These are phyloP conservation scores for Oreochromis aureus DNA, from an alignment of 2,113 vertebrate genomes.

Conservation along the genomic window DNA sequence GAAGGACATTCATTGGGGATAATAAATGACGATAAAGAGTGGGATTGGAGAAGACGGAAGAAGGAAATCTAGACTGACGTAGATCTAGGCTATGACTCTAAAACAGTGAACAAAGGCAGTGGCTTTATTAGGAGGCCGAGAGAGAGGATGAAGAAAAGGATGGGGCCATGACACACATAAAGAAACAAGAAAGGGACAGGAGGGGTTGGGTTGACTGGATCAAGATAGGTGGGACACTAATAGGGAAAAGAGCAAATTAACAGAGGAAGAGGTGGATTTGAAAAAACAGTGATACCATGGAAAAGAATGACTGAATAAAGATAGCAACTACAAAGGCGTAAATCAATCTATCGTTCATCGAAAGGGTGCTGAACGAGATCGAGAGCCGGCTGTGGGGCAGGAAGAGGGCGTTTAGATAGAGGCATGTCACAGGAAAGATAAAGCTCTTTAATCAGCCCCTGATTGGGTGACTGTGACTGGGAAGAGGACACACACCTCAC, in stretches of 20 bases:
- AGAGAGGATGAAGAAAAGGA: background rate
- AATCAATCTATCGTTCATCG: background rate
- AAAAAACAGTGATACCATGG: constrained; percentile 10
- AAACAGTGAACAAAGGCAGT: constrained; percentile 40
- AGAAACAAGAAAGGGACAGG: background rate
- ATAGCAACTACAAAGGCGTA: constrained; percentile 6
- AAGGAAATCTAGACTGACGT: constrained; percentile 31
- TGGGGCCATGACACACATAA: constrained; percentile 21
- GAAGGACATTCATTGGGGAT: constrained; percentile 17
- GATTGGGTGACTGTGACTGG: constrained; percentile 7
- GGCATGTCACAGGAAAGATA: constrained; percentile 18
- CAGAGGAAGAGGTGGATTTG: background rate
- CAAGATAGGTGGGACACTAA: background rate
- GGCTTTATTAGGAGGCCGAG: constrained; percentile 15
- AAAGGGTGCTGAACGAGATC: background rate
- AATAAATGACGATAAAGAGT: constrained; percentile 42
- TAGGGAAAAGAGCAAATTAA: constrained; percentile 11
- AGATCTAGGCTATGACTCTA: constrained; percentile 2
- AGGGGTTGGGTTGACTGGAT: background rate
- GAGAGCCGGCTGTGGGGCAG: constrained; percentile 5
- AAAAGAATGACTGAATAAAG: constrained; percentile 9
- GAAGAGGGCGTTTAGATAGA: constrained; percentile 14
- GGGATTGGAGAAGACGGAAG: background rate
- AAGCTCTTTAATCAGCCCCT: constrained; percentile 19
- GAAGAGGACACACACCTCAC: background rate